These are phyloP conservation scores for Eudasyphora cyanicolor DNA, from an alignment of 2,888 invertebrate genomes.

Conservation along the genomic window DNA sequence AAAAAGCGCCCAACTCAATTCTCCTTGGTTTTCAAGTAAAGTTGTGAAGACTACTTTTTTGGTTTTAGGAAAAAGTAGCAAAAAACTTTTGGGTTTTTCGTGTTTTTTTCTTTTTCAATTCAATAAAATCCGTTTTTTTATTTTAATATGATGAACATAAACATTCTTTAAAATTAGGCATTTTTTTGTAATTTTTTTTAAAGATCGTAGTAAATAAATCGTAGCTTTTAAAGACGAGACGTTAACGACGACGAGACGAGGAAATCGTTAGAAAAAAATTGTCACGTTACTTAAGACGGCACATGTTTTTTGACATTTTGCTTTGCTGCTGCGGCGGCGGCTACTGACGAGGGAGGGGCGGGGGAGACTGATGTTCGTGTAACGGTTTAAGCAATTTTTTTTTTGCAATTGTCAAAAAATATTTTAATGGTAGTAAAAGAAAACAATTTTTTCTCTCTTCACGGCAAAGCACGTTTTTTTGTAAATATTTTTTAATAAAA, in stretches of 20 bases:
- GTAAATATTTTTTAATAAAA: conserved; percentile 43
- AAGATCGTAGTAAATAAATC: background rate
- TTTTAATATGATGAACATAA: too few species aligned
- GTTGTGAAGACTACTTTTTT: conserved; percentile 65
- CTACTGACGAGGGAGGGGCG: background rate
- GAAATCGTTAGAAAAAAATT: conserved; percentile 27
- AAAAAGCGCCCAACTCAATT: background rate
- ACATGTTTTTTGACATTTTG: conserved; percentile 66
- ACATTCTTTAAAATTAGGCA: conserved; percentile 19
- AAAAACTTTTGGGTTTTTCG: conserved; percentile 55
- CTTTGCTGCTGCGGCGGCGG: background rate
- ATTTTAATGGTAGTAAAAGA: background rate
- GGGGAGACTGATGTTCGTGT: background rate
- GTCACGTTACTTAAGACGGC: conserved; percentile 61
- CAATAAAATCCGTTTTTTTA: conserved; percentile 32
- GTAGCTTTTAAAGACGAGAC: background rate
- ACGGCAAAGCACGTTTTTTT: conserved; percentile 28
- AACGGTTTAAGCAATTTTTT: too few species aligned
- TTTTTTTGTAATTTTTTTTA: background rate
- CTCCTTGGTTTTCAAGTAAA: too few species aligned
- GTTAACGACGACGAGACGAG: background rate
- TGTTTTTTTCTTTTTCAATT: conserved; percentile 36
- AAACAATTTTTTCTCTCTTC: background rate
- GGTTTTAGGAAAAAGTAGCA: conserved; percentile 62
- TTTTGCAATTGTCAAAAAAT: conserved; percentile 61